These are phyloP conservation scores for Champsocephalus esox DNA, from an alignment of 2,797 vertebrate species.

Conservation along the genomic window DNA sequence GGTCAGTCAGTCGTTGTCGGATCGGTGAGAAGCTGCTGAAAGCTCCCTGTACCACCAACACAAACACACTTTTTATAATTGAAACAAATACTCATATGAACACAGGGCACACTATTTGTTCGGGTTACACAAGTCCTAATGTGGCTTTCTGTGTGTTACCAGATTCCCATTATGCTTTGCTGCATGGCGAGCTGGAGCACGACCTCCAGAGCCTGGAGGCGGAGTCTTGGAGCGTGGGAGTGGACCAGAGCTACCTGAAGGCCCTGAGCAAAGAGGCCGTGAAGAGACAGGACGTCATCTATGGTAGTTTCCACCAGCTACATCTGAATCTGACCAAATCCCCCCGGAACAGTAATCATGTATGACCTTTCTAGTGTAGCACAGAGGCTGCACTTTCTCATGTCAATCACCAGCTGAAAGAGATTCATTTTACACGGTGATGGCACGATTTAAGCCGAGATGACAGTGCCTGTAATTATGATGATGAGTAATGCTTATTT, in stretches of 20 bases:
- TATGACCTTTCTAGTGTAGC: too few relatives aligned
- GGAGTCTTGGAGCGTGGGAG: constrained; percentile 92
- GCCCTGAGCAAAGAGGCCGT: constrained; percentile 85
- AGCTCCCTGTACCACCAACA: constrained; percentile 11
- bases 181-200: constrained; percentile 86
- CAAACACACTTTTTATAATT: neutral
- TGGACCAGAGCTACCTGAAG: constrained; percentile 87
- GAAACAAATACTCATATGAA: constrained; percentile 17
- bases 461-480: constrained; percentile 21
- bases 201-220: constrained; percentile 90
- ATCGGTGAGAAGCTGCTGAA: constrained; percentile 45
- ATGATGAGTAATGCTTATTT: neutral
- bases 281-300: constrained; percentile 94
- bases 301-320: constrained; percentile 83
- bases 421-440: neutral
- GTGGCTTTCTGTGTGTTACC: constrained; percentile 33
- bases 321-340: neutral
- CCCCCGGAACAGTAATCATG: too few relatives aligned
- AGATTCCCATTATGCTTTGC: constrained; percentile 85
- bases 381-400: neutral
- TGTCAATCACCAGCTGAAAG: neutral
- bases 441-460: neutral
- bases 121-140: neutral
- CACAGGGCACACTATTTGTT: constrained; percentile 15
- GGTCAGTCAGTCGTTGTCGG: constrained; percentile 79